Evolutionary conservation across 2,888 invertebrate genomes (phyloP).

Genomic region (Thereva nobilitata): DNA sequence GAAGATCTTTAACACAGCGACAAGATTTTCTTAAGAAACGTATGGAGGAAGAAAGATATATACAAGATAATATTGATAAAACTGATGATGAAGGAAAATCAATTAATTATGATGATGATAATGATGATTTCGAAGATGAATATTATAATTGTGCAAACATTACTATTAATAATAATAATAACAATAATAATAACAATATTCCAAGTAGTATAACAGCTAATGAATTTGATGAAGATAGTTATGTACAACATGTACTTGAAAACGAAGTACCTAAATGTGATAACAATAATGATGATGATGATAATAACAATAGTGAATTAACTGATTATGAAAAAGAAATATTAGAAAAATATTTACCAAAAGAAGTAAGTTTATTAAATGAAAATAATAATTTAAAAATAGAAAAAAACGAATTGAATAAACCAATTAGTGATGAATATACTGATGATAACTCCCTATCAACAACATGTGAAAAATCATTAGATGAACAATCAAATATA

Average conservation of each 20-base stretch:
- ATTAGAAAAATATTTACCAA: conserved; percentile 41
- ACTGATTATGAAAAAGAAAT: conserved; percentile 44
- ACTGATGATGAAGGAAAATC: conserved; percentile 1
- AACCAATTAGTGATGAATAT: background rate
- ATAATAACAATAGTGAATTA: conserved; percentile 37
- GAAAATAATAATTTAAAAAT: background rate
- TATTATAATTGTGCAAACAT: background rate
- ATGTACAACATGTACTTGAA: conserved; percentile 34
- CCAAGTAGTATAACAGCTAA: background rate
- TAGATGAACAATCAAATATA: background rate
- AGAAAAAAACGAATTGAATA: background rate
- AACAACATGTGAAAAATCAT: too few species aligned
- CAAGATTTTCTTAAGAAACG: conserved; percentile 38
- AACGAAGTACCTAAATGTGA: conserved; percentile 20
- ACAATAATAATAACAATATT: background rate
- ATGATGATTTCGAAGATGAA: conserved; percentile 1
- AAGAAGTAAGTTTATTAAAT: too few species aligned
- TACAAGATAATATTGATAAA: conserved; percentile 22
- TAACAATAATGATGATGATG: conserved; percentile 16
- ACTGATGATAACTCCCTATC: too few species aligned
- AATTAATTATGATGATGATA: conserved; percentile 19
- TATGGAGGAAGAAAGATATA: conserved; percentile 33
- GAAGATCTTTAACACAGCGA: conserved; percentile 38
- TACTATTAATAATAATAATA: conserved; percentile 13
- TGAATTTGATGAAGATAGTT: conserved; percentile 40